Evolutionary conservation across 2,888 invertebrate species (phyloP).

Genomic region (Hydraecia micacea): DNA sequence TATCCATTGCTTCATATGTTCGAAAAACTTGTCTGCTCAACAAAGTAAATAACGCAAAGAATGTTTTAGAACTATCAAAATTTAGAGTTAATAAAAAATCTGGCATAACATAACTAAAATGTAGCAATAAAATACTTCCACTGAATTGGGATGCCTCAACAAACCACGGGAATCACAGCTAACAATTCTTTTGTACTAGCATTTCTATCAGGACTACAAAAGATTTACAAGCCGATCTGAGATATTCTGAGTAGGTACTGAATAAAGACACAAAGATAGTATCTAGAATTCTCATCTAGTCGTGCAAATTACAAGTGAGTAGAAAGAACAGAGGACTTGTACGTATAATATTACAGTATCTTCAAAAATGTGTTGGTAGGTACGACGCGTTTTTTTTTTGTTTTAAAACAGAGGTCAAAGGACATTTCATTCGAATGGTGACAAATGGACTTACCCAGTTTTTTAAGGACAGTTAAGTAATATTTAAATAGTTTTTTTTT

Average conservation of each 20-base stretch:
- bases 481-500: not conserved
- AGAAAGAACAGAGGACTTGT: constrained; percentile 20
- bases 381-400: not conserved
- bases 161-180: constrained; percentile 18
- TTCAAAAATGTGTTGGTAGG: not conserved
- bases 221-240: constrained; percentile 40
- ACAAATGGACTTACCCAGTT: constrained; percentile 9
- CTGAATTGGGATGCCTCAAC: not conserved
- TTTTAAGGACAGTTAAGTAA: not conserved
- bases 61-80: not conserved
- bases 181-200: constrained; percentile 32
- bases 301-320: constrained; percentile 46
- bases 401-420: not conserved
- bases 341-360: constrained; percentile 17
- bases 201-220: constrained; percentile 47
- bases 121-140: constrained; percentile 29
- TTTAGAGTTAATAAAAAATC: constrained; percentile 32
- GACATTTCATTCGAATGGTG: not conserved
- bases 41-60: not conserved
- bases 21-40: not conserved
- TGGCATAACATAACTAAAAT: not conserved
- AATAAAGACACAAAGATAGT: constrained; percentile 49
- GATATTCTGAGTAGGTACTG: constrained; percentile 27
- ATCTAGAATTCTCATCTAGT: constrained; percentile 41
- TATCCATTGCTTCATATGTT: not conserved